phyloP scores from a whole-genome alignment of 2,113 vertebrate species.

The Centropristis striata region DNA sequence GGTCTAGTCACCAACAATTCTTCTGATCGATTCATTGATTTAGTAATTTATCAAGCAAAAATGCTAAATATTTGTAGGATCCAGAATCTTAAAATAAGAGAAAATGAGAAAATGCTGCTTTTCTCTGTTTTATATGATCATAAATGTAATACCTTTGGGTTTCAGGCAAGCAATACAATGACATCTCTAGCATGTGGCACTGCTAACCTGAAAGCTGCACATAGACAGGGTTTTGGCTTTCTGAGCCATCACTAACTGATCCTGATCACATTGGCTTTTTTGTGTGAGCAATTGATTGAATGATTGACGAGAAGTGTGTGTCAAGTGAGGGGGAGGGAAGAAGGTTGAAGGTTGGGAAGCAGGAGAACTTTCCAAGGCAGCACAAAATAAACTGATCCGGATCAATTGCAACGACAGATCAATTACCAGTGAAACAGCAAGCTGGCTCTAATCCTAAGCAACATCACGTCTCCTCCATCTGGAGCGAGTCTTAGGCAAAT shows the following conservation, averaged over 20 bases:
- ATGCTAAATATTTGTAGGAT: neutral
- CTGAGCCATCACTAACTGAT: constrained; percentile 8
- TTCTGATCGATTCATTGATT: neutral
- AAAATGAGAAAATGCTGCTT: neutral
- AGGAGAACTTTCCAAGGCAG: constrained; percentile 22
- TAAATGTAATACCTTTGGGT: neutral
- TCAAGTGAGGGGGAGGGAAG: neutral
- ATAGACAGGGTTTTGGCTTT: neutral
- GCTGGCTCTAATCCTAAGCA: constrained; percentile 46
- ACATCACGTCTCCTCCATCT: constrained; percentile 6
- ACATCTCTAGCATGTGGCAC: too few relatives aligned
- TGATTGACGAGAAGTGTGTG: neutral
- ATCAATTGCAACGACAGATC: constrained; percentile 66
- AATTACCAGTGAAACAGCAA: constrained; percentile 62
- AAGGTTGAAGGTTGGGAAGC: neutral
- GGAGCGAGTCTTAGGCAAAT: neutral
- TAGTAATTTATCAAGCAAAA: neutral
- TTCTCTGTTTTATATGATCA: neutral
- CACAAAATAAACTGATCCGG: constrained; percentile 64
- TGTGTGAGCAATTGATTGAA: neutral
- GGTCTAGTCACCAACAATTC: neutral
- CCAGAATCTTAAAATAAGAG: neutral
- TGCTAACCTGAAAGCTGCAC: neutral
- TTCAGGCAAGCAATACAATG: too few relatives aligned
- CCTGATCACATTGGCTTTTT: neutral